These are phyloP conservation scores for Notodonta dromedarius DNA, from an alignment of 2,888 invertebrate species.

Conservation along the genomic window DNA sequence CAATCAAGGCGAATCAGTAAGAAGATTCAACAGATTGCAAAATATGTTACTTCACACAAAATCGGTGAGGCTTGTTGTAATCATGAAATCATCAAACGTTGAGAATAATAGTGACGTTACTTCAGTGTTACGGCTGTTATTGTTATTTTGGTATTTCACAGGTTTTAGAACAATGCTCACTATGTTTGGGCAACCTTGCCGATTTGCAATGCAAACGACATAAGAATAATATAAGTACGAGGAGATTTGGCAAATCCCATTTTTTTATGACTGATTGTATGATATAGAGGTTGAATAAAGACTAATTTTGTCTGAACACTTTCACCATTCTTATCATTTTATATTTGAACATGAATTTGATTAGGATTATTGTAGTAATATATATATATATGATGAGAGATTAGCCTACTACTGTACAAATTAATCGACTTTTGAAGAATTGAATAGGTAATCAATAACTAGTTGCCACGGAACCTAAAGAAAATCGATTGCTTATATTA, in stretches of 20 bases:
- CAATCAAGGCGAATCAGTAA: background rate
- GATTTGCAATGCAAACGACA: conserved; percentile 16
- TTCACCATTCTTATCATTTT: too few relatives aligned
- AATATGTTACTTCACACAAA: conserved; percentile 20
- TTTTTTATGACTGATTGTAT: too few relatives aligned
- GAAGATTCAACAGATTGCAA: conserved; percentile 23
- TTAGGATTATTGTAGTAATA: too few relatives aligned
- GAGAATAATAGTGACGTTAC: conserved; percentile 33
- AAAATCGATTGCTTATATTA: too few relatives aligned
- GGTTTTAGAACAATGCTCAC: conserved; percentile 34
- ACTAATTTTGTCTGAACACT: too few relatives aligned
- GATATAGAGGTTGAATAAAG: too few relatives aligned
- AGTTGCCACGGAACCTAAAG: too few relatives aligned
- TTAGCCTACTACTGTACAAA: too few relatives aligned
- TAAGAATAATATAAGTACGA: conserved; percentile 4
- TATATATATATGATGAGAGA: too few relatives aligned
- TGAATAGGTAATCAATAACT: too few relatives aligned
- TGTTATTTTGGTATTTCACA: conserved; percentile 35
- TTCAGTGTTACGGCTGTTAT: conserved; percentile 31
- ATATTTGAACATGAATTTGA: too few relatives aligned
- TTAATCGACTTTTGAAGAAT: too few relatives aligned
- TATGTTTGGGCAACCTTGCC: conserved; percentile 25
- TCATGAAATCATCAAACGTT: conserved; percentile 29
- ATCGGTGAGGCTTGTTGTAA: conserved; percentile 24
- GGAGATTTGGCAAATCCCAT: background rate